phyloP scores from a whole-genome alignment of 2,888 invertebrate genomes.

The Celastrina argiolus region DNA sequence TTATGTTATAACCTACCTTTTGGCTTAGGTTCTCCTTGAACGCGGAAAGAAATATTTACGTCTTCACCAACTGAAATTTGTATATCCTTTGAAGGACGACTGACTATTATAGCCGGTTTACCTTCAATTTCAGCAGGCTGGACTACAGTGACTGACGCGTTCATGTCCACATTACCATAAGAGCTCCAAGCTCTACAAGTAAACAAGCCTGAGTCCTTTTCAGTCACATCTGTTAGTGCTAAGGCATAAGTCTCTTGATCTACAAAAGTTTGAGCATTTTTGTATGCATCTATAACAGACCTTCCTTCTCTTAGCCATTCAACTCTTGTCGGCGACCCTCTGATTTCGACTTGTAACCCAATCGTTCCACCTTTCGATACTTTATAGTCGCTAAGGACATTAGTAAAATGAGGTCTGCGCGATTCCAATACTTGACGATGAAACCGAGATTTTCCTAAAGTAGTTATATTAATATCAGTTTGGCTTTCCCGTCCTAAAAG shows the following conservation, averaged over 20 bases:
- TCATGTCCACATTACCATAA: constrained; percentile 85
- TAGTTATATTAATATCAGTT: constrained; percentile 52
- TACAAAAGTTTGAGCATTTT: constrained; percentile 81
- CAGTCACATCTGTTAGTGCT: constrained; percentile 83
- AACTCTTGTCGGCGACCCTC: constrained; percentile 84
- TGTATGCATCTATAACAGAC: constrained; percentile 74
- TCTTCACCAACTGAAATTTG: constrained; percentile 88
- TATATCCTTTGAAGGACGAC: constrained; percentile 87
- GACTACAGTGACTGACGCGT: constrained; percentile 84
- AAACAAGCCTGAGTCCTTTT: constrained; percentile 86
- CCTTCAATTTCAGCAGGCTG: constrained; percentile 80
- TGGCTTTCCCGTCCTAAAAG: constrained; percentile 52
- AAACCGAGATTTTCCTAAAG: constrained; percentile 53
- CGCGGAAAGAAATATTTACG: constrained; percentile 88
- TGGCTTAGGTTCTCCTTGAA: constrained; percentile 90
- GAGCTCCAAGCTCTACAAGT: constrained; percentile 86
- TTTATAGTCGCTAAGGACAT: constrained; percentile 82
- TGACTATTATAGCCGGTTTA: constrained; percentile 87
- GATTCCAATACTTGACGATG: constrained; percentile 62
- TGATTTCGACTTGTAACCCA: constrained; percentile 88
- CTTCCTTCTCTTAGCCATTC: constrained; percentile 85
- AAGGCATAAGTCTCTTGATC: constrained; percentile 85
- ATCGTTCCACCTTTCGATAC: constrained; percentile 88
- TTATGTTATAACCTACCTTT: constrained; percentile 77
- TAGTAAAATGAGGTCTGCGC: constrained; percentile 83